phyloP scores from a whole-genome alignment of 92 coral and sea anemone species.

The Blastomussa wellsi region DNA sequence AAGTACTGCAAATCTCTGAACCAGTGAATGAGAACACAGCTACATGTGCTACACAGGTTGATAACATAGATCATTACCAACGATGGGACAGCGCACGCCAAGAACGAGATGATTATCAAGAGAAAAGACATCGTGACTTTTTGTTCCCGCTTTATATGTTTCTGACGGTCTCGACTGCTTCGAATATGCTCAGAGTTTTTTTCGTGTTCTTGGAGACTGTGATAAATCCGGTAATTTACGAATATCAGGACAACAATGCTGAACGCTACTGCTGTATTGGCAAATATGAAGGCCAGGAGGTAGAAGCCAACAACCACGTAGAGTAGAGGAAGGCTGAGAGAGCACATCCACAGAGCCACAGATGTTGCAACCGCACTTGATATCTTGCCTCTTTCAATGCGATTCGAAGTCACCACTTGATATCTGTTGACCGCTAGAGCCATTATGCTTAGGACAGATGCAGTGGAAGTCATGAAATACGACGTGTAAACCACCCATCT shows the following conservation, averaged over 20 bases:
- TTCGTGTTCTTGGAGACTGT: background rate
- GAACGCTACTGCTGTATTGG: slow-evolving; percentile 11
- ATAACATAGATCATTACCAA: slow-evolving; percentile 71
- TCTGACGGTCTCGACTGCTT: background rate
- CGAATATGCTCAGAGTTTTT: slow-evolving; percentile 2
- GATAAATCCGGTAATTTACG: slow-evolving; percentile 6
- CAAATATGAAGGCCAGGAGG: slow-evolving; percentile 7
- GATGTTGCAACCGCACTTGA: slow-evolving; percentile 4
- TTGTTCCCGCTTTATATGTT: slow-evolving; percentile 26
- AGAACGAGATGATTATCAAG: slow-evolving; percentile 63
- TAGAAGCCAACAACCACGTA: slow-evolving; percentile 6
- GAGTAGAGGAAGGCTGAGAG: slow-evolving; percentile 1
- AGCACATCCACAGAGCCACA: slow-evolving; percentile 7
- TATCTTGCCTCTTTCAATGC: background rate
- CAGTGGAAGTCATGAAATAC: slow-evolving; percentile 20
- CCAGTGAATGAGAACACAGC: slow-evolving; percentile 76
- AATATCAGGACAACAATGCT: slow-evolving; percentile 12
- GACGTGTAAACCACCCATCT: background rate
- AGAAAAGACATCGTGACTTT: slow-evolving; percentile 65
- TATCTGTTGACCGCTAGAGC: slow-evolving; percentile 21
- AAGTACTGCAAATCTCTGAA: slow-evolving; percentile 79
- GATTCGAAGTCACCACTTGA: background rate
- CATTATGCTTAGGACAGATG: slow-evolving; percentile 12
- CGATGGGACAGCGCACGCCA: slow-evolving; percentile 67
- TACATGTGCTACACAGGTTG: slow-evolving; percentile 73